Conservation (phyloP, 1,140 invertebrate species). For the Anagrus nilaparvatae region DNA sequence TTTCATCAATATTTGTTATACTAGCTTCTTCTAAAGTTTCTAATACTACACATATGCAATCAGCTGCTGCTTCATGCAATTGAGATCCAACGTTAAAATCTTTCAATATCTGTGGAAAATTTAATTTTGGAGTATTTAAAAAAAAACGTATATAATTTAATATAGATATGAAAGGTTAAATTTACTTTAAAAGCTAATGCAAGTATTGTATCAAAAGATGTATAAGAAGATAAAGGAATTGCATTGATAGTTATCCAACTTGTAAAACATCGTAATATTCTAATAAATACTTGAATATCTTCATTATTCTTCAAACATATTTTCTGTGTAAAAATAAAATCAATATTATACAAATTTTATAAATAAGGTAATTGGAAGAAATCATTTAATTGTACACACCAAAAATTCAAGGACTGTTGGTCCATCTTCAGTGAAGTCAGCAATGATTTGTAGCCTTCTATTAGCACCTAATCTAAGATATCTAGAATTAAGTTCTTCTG, state of each 20-base stretch:
- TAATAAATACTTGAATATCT: slow-evolving; percentile 45
- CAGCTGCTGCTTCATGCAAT: slow-evolving; percentile 83
- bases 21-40: slow-evolving; percentile 68
- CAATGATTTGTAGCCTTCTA: slow-evolving; percentile 70
- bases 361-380: slow-evolving; percentile 1
- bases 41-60: slow-evolving; percentile 81
- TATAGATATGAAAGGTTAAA: slow-evolving; percentile 1
- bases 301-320: slow-evolving; percentile 54
- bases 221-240: slow-evolving; percentile 55
- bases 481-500: slow-evolving; percentile 88
- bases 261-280: slow-evolving; percentile 66
- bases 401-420: slow-evolving; percentile 64
- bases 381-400: slow-evolving; percentile 36
- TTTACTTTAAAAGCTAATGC: slow-evolving; percentile 44
- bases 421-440: slow-evolving; percentile 60
- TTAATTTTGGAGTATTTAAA: slow-evolving; percentile 7
- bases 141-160: slow-evolving; percentile 1
- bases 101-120: slow-evolving; percentile 42
- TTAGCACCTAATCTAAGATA: slow-evolving; percentile 79
- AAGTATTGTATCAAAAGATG: slow-evolving; percentile 21
- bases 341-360: slow-evolving; percentile 4
- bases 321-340: slow-evolving; percentile 40
- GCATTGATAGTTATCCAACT: slow-evolving; percentile 69
- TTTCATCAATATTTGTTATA: slow-evolving; percentile 39
- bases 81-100: slow-evolving; percentile 53